phyloP scores from a whole-genome alignment of 2,113 vertebrate species.

The Crypturellus undulatus region DNA sequence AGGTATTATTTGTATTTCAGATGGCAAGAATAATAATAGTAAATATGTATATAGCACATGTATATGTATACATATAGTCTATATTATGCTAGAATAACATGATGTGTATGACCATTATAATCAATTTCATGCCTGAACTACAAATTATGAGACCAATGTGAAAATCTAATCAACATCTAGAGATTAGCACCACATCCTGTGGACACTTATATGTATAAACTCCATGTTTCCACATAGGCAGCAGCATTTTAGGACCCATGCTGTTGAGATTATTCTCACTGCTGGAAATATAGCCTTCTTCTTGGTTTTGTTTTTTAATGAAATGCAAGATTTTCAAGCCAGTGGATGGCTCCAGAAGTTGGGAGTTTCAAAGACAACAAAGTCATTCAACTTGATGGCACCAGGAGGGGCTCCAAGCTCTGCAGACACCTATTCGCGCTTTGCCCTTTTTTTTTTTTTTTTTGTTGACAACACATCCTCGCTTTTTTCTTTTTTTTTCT shows the following conservation, averaged over 20 bases:
- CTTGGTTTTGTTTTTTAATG: background rate
- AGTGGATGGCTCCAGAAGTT: background rate
- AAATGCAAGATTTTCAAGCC: background rate
- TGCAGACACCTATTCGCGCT: background rate
- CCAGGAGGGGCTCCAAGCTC: background rate
- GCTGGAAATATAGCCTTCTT: background rate
- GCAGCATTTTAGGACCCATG: background rate
- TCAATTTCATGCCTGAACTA: background rate
- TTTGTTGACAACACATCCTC: background rate
- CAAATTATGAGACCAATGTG: background rate
- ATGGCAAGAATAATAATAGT: background rate
- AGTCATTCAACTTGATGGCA: background rate
- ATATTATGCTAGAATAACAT: background rate
- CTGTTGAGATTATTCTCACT: background rate
- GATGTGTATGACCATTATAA: background rate
- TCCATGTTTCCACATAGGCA: background rate
- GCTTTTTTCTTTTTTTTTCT: background rate
- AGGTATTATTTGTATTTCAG: background rate
- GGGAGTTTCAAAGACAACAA: background rate
- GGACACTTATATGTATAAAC: background rate
- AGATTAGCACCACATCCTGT: no score
- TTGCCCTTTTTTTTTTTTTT: background rate
- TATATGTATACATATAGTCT: fast-evolving
- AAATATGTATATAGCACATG: background rate
- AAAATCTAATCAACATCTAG: background rate